Evolutionary conservation across 1,140 invertebrate genomes (phyloP), one percentile per base, ranked within the genome.

Genomic region (Camponotus vicinus): DNA sequence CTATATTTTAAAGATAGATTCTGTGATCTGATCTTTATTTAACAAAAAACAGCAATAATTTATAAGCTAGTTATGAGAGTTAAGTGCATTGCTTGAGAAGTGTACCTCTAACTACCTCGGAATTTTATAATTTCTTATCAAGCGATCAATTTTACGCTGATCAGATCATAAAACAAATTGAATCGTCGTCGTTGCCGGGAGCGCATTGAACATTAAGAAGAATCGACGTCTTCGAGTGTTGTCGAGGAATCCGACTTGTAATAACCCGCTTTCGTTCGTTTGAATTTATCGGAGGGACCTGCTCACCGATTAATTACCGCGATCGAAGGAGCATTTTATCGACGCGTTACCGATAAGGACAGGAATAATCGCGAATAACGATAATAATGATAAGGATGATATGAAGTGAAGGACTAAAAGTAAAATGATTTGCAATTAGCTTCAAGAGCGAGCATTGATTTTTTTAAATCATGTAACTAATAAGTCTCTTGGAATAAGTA

Each of bases 241-340:
- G 79, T 75, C 79, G 57, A 75, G 55, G 57, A 49, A 61, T 83
- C 27, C 71, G 57, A 71, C 27, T 52, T 8, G 52, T 88, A 88
- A 88, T 88, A 85, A 89, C 67, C 69, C 66, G 76, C 86, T 85
- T n/a, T 59, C 63, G 86, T 52, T n/a, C 73, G 80, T 49, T 63
- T 55, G 13, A 85, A 89, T 88, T 89, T 89, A 89, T 88, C 66
- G 87, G 11, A 3, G 45, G 15, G 0, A 52, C 15, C 27, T 21
- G 37, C 37, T 32, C 52, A 32, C 8, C 73, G 73, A 89, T 89
- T 88, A 88, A 87, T 88, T 61, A n/a, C 11, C 71, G 11, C 27
- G n/a, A 42, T 70, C 77, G 55, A 7, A n/a, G 45, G 18, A 34
- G 27, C 82, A 45, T 76, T 52, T 85, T 67, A 78, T 85, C 21